These are phyloP conservation scores for Ascaphus truei DNA, from an alignment of 2,113 vertebrate species.

Conservation along the genomic window DNA sequence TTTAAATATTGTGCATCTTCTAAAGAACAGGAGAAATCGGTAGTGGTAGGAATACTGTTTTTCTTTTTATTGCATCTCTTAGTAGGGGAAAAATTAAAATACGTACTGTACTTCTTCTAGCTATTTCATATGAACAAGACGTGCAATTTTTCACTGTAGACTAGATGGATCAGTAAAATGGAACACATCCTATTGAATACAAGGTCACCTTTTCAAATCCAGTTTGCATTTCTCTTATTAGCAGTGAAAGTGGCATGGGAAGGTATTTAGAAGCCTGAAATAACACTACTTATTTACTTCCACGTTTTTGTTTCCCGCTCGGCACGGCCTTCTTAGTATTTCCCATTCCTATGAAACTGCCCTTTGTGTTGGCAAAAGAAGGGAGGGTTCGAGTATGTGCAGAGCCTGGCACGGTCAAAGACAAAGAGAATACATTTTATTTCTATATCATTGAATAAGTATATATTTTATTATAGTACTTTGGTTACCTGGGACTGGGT, in stretches of 20 bases:
- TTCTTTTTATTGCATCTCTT: not conserved
- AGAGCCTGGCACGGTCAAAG: no score
- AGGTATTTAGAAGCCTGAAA: no score
- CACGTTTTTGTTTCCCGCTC: no score
- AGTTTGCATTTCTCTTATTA: not conserved
- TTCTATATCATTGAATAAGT: no score
- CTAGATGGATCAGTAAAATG: conserved; percentile 2
- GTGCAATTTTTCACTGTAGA: conserved; percentile 2
- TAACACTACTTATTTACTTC: no score
- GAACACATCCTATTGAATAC: conserved; percentile 3
- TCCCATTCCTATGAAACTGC: no score
- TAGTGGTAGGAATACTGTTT: not conserved
- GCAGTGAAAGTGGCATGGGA: not conserved
- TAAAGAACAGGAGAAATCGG: not conserved
- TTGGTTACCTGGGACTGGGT: no score
- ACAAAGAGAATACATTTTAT: no score
- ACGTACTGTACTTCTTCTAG: not conserved
- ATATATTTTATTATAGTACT: no score
- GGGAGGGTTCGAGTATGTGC: no score
- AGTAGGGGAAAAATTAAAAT: not conserved
- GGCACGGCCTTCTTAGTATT: no score
- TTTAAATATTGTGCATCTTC: not conserved
- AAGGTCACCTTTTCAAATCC: conserved; percentile 13
- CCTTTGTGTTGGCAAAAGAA: no score
- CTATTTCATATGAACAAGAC: conserved; percentile 5